Evolutionary conservation across 2,888 invertebrate species (phyloP).

Genomic region (Molanna angustata): DNA sequence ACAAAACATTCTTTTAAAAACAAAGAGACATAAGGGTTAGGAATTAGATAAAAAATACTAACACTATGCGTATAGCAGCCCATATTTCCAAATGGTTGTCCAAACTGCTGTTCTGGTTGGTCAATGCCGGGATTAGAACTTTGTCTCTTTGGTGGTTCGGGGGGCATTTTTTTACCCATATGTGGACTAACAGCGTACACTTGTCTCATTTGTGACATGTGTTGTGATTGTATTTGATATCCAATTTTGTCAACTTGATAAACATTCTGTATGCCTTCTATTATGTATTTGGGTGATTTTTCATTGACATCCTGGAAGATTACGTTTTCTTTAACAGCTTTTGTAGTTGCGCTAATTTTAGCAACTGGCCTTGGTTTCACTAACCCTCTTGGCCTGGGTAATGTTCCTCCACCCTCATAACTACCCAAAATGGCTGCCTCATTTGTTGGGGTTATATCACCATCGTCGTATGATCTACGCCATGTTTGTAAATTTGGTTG

Average conservation of each 20-base stretch:
- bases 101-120: conserved; percentile 32
- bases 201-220: conserved; percentile 43
- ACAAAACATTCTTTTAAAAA: too few species aligned
- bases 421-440: conserved; percentile 53
- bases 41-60: conserved; percentile 9
- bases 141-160: conserved; percentile 77
- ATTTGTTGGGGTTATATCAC: conserved; percentile 87
- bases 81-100: conserved; percentile 22
- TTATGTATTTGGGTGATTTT: conserved; percentile 30
- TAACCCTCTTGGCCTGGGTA: conserved; percentile 79
- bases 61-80: conserved; percentile 29
- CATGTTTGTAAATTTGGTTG: conserved; percentile 53
- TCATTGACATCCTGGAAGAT: conserved; percentile 33
- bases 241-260: conserved; percentile 53
- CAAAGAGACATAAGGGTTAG: neutral
- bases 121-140: conserved; percentile 41
- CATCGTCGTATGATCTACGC: conserved; percentile 83
- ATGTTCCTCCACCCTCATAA: conserved; percentile 76
- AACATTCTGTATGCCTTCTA: conserved; percentile 33
- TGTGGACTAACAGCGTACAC: conserved; percentile 67
- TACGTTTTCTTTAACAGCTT: conserved; percentile 30
- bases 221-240: conserved; percentile 48
- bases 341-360: conserved; percentile 63
- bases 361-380: conserved; percentile 80
- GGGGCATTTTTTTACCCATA: conserved; percentile 74